Evolutionary conservation across 2,888 invertebrate genomes (phyloP), one percentile per base, ranked within the genome.

Genomic region (Orchesellides sinensis): DNA sequence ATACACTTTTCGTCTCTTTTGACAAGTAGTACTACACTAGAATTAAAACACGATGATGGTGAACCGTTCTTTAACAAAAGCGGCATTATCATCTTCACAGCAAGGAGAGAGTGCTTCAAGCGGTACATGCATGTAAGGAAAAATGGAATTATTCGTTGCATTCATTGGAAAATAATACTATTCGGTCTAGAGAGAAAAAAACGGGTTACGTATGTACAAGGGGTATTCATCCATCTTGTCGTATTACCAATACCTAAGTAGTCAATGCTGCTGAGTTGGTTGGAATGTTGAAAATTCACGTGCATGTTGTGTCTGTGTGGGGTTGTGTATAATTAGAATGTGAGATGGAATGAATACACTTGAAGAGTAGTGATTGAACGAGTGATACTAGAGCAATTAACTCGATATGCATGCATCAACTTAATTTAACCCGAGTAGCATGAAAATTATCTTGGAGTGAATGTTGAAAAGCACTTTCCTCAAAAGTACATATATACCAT

Each of bases 91-190:
- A 27, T 25, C 19, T n/a, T n/a, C n/a, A n/a, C n/a, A n/a, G n/a
- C n/a, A n/a, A n/a, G n/a, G 61, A 29, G n/a, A 17, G 23, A 54
- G 54, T 47, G 69, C 69, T 69, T 69, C 21, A 69, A 69, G 69
- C 69, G 32, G 69, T 69, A 69, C 69, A 69, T 69, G 52, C 54
- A 14, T 17, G 47, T 35, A 35, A 35, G 6, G 5, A 35, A 12
- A 47, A 47, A 47, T 12, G 47, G 47, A 17, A 47, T 47, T 47
- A 35, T 12, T 8, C 35, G 47, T 47, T 47, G 47, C 3, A 35
- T 35, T 35, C 47, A 47, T 47, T 47, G 47, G 47, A 47, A 14
- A 47, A 47, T 5, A 47, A 35, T 5, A 35, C 6, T 35, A 12
- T 12, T 35, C 35, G 35, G 12, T 35, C n/a, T 8, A 47, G 47